Evolutionary conservation across 2,888 invertebrate genomes (phyloP), one percentile per base, ranked within the genome.

Genomic region (Carcina quercana): DNA sequence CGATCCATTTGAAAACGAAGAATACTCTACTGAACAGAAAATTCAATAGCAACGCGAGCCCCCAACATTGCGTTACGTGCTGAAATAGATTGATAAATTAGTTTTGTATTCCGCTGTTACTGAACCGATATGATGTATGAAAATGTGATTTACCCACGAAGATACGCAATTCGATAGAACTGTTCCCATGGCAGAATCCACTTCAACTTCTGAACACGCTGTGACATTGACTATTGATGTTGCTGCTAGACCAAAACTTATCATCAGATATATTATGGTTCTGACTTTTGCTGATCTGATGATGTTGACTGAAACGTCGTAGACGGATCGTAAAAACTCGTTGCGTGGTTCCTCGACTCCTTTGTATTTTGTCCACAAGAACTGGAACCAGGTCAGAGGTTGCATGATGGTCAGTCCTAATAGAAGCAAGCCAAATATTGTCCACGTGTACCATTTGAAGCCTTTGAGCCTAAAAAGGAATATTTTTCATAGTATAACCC

Each of bases 1-100:
- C 86, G 1, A 89, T 51, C 50, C 95, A 86, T 82, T 97, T 97
- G 29, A 96, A 78, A 45, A 92, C 84, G 53, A 93, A 93, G 43
- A 94, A 93, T 13, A 96, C 91, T 52, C 95, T 87, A 31, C 96
- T 88, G 69, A 96, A 97, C 5, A 95, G 78, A 51, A 94, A 95
- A 44, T 90, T 91, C 57, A 92, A 87, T 11, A 90, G 70, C 44
- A 91, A 76, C 0, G 88, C 86, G 36, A 91, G 55, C 6, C 86
- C 86, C 72, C 88, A 88, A 29, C 88, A 87, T 68, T 92, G 89
- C 1, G 93, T 91, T 55, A 93, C 90, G 63, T 93, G 92, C 95
- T 94, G 79, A 38, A 86, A 86, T 37, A 43, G 42, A 36, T 30
- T 8, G 15, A 21, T 15, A 10, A 22, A 19, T 28, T 11, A 19